Base-by-base conservation (phyloP, 2,113 vertebrate genomes). In the Mustela lutreola region DNA sequence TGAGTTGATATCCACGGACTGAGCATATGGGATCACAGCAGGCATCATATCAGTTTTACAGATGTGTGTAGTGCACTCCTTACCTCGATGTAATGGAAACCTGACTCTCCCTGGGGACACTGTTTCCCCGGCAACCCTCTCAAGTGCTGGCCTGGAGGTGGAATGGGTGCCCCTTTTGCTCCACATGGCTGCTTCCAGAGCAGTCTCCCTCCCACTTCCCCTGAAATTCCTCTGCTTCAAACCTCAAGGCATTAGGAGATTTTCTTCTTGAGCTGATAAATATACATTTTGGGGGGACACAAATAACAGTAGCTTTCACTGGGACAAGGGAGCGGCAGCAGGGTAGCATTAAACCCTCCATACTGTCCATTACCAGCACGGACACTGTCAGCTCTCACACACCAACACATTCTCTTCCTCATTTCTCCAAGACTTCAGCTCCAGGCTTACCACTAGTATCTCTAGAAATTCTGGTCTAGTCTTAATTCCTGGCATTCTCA, bases 331-430 rank as follows among this genome's bases (percentile, higher is more conserved):
- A n/a, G 33, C 22, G 8, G 39, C 82, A 79, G 18, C 36, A 31
- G 60, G 3, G 42, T 4, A 36, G 62, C 33, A 33, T 11, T 0
- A 56, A 62, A 39, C 73, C 39, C 62, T 70, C 24, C 5, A 3
- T 1, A 33, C 5, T 7, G 1, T 33, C 62, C n/a, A 1, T 7
- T 16, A 26, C 11, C 18, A 14, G 75, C 53, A 36, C 0, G 3
- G 36, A 14, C n/a, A 24, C 28, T 16, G 45, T 36, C 56, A 50
- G 8, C 78, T 62, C 39, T 7, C 42, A 53, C 70, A 92, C 21
- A 78, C 18, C 73, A 76, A 31, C 14, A 62, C 42, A 33, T 21
- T 2, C 19, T 21, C 48, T 21, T 56, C 39, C 11, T 67, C 42
- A 26, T 67, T 63, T 48, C 79, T 75, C 89, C 42, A 50, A 65